Conservation (phyloP, 2,113 vertebrate species). For the Taurulus bubalis region DNA sequence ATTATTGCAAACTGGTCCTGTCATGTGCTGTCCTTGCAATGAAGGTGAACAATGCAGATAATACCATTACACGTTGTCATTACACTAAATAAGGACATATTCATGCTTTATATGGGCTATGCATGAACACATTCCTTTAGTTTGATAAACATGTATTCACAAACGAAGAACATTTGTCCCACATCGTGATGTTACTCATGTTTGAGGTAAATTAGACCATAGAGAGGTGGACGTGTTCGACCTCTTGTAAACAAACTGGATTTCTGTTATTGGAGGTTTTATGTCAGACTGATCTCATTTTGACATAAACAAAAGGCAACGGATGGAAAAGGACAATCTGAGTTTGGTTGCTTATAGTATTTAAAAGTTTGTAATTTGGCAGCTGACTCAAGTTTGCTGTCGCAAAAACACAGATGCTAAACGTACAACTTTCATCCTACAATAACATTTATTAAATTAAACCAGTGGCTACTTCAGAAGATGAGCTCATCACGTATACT, state of each 20-base stretch:
- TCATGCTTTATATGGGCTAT: background rate
- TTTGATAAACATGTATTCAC: background rate
- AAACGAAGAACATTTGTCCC: background rate
- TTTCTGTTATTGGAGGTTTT: background rate
- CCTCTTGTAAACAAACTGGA: background rate
- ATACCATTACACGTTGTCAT: background rate
- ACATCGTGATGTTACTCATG: background rate
- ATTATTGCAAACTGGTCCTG: background rate
- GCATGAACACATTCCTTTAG: background rate
- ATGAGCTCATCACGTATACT: background rate
- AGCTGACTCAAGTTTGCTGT: conserved; percentile 1
- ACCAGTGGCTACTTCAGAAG: background rate
- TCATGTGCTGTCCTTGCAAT: background rate
- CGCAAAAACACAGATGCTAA: background rate
- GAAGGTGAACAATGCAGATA: background rate
- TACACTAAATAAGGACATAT: background rate
- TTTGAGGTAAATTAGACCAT: background rate
- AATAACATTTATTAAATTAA: background rate
- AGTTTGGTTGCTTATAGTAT: background rate
- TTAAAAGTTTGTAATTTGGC: background rate
- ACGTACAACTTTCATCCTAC: background rate
- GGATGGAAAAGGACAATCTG: too few relatives aligned
- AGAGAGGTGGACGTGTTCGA: background rate
- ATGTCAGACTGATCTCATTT: background rate
- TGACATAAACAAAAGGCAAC: background rate